Base-by-base conservation (phyloP, 2,797 vertebrate species). In the Poecilia velifera region DNA sequence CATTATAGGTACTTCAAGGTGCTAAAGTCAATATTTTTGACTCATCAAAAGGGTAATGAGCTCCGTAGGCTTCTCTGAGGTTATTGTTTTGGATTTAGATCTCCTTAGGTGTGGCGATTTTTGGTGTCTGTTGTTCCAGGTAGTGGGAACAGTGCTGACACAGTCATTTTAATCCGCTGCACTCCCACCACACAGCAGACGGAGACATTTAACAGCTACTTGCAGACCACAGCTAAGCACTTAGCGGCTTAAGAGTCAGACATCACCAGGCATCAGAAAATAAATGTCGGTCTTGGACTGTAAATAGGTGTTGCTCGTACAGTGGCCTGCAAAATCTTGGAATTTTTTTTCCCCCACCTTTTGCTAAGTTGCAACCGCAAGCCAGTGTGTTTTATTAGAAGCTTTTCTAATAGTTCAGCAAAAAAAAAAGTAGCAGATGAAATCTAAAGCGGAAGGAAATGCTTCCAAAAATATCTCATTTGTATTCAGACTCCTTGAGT, bases 71-170 rank as follows among this genome's bases (percentile, higher is more conserved):
- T 71, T n/a, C 41, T 45, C 41, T n/a, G 25, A 71, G 25, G 41
- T 46, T 71, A 7, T 71, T 81, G 46, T 34, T 73, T 66, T 66
- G 70, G 10, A 31, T 76, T 64, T 18, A 82, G 12, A 75, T 22
- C 43, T 43, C 68, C 46, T 43, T 13, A 51, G 28, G 3, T 57
- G 22, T 57, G 51, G 39, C n/a, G 18, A 51, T 68, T 47, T 55
- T 25, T 7, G 12, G 13, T 62, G 49, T 74, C 14, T 31, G 14
- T 66, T 2, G 4, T 31, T 62, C 51, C n/a, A 55, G 13, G 51
- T 45, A 39, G n/a, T 41, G 16, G 31, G 39, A 66, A 74, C 57
- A 59, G 41, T 28, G 43, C 55, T 41, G 55, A 28, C 22, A 1
- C 36, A 39, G 3, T 28, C 25, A 39, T 22, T 51, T 7, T 47